These are phyloP conservation scores for Macrochelys suwanniensis DNA, from an alignment of 2,797 vertebrate species.

Conservation along the genomic window DNA sequence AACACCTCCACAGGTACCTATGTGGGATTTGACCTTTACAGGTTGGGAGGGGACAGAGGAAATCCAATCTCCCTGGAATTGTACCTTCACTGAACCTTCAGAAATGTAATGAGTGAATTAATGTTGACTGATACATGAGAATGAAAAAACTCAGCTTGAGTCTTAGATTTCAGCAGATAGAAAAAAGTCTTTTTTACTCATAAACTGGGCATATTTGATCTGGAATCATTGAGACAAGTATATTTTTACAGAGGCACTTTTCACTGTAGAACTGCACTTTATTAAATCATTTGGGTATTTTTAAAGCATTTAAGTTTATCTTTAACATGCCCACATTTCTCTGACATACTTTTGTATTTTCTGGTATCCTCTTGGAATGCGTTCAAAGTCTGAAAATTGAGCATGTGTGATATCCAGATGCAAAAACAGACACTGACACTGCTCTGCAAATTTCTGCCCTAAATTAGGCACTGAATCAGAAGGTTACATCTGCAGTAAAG, in stretches of 20 bases:
- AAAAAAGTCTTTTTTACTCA: neutral
- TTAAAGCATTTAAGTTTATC: neutral
- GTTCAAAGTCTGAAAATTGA: slow-evolving; percentile 52
- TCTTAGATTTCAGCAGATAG: neutral
- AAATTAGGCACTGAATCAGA: slow-evolving; percentile 61
- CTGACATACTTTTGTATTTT: slow-evolving; percentile 17
- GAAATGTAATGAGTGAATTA: neutral
- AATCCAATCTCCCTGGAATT: neutral
- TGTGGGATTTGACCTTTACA: neutral
- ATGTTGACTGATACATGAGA: neutral
- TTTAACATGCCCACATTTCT: neutral
- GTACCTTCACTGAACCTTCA: neutral
- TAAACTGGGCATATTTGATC: neutral
- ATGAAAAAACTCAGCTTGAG: neutral
- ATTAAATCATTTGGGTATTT: neutral
- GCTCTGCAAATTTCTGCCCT: slow-evolving; percentile 51
- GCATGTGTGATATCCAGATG: slow-evolving; percentile 32
- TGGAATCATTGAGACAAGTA: neutral
- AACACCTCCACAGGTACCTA: neutral
- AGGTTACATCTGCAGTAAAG: neutral
- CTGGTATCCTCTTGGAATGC: neutral
- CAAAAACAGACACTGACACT: slow-evolving; percentile 55
- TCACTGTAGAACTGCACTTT: accelerated
- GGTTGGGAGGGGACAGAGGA: neutral
- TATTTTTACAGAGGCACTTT: neutral